Conservation (phyloP, 2,888 invertebrate genomes). For the Melangyna quadrimaculata region DNA sequence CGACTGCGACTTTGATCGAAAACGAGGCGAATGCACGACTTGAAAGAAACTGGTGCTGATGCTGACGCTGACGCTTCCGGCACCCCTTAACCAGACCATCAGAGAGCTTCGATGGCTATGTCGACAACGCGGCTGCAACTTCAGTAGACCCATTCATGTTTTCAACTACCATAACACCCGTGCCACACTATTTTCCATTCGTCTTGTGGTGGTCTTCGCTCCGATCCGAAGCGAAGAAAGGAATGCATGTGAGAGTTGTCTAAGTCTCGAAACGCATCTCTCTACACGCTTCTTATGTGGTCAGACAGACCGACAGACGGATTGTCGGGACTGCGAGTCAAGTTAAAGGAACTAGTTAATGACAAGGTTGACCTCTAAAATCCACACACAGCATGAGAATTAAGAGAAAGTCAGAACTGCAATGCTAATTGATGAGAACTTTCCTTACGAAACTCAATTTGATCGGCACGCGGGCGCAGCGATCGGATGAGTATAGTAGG, state of each 20-base stretch:
- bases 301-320: slow-evolving; percentile 67
- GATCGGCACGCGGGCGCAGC: slow-evolving; percentile 26
- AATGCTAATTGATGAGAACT: slow-evolving; percentile 73
- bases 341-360: slow-evolving; percentile 68
- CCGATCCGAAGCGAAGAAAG: slow-evolving; percentile 37
- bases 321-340: slow-evolving; percentile 59
- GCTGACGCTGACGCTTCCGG: slow-evolving; percentile 58
- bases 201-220: neutral
- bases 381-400: slow-evolving; percentile 69
- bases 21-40: slow-evolving; percentile 41
- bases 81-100: slow-evolving; percentile 53
- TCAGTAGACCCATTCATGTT: slow-evolving; percentile 53
- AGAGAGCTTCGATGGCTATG: neutral
- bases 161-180: slow-evolving; percentile 8
- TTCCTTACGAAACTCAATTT: slow-evolving; percentile 67
- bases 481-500: neutral
- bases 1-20: slow-evolving; percentile 46
- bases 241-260: slow-evolving; percentile 61
- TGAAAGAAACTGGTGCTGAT: slow-evolving; percentile 45
- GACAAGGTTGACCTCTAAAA: slow-evolving; percentile 71
- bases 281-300: slow-evolving; percentile 32
- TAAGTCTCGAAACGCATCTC: slow-evolving; percentile 41
- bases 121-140: slow-evolving; percentile 46
- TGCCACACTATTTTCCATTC: neutral
- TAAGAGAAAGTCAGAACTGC: slow-evolving; percentile 73